Percentiles rank a stretch among this genome's conserved stretches.
These are phyloP conservation scores for Melanotaenia duboulayi DNA, from an alignment of 2,113 vertebrate genomes.

Conservation along the genomic window DNA sequence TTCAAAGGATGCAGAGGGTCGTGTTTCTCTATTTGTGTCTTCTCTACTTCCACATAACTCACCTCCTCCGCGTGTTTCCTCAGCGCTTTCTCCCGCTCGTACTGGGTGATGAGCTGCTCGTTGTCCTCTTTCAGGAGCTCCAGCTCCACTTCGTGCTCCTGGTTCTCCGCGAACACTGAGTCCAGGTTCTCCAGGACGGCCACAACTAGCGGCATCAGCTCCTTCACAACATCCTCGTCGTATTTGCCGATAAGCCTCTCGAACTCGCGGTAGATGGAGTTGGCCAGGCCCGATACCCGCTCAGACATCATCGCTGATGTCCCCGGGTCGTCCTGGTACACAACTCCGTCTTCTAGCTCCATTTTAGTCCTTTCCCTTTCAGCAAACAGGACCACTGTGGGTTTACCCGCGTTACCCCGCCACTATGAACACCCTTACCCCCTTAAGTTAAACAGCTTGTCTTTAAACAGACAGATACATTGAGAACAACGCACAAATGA, in stretches of 20 bases:
- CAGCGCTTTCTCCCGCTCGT: slow-evolving; percentile 94
- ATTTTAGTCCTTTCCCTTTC: slow-evolving; percentile 71
- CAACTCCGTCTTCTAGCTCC: slow-evolving; percentile 91
- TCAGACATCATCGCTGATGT: slow-evolving; percentile 96
- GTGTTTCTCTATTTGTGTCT: not conserved
- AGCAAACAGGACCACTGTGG: slow-evolving; percentile 39
- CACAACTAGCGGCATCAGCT: slow-evolving; percentile 97
- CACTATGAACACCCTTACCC: slow-evolving; percentile 41
- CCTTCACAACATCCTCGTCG: slow-evolving; percentile 96
- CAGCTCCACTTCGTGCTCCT: slow-evolving; percentile 96
- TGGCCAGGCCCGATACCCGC: slow-evolving; percentile 95
- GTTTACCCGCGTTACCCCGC: slow-evolving; percentile 37
- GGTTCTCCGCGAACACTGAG: slow-evolving; percentile 95
- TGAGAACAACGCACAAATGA: slow-evolving; percentile 32
- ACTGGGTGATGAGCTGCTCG: slow-evolving; percentile 95
- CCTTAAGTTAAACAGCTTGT: slow-evolving; percentile 5
- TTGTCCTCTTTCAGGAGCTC: slow-evolving; percentile 95
- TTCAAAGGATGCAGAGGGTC: not conserved
- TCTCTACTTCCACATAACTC: slow-evolving; percentile 35
- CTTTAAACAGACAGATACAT: slow-evolving; percentile 44
- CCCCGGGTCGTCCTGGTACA: slow-evolving; percentile 96
- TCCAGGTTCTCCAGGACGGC: slow-evolving; percentile 97
- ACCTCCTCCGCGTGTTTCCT: slow-evolving; percentile 93
- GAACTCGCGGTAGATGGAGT: slow-evolving; percentile 97
- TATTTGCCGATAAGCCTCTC: slow-evolving; percentile 95